phyloP scores from a whole-genome alignment of 1,140 invertebrate species.

The Drosophila varians region DNA sequence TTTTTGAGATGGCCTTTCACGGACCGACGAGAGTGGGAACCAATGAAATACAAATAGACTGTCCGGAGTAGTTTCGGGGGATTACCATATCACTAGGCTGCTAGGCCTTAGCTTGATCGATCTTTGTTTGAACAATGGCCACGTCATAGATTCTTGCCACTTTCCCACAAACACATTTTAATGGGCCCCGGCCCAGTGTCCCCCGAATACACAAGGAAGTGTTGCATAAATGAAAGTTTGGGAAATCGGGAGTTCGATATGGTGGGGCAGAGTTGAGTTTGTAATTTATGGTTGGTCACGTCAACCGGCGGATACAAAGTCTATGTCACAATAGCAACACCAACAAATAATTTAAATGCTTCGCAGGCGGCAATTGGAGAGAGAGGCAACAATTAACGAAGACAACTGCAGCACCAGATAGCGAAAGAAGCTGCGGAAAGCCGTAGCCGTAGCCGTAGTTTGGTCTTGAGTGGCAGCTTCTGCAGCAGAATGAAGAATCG shows the following conservation, averaged over 20 bases:
- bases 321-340: slow-evolving; percentile 54
- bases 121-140: slow-evolving; percentile 1
- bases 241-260: slow-evolving; percentile 27
- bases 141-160: background rate
- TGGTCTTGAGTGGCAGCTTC: slow-evolving; percentile 3
- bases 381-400: slow-evolving; percentile 59
- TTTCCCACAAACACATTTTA: slow-evolving; percentile 16
- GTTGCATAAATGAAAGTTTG: slow-evolving; percentile 50
- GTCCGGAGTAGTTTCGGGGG: slow-evolving; percentile 1
- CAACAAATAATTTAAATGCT: slow-evolving; percentile 67
- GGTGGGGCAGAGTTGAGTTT: background rate
- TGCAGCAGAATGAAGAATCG: slow-evolving; percentile 69
- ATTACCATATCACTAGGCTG: slow-evolving; percentile 1
- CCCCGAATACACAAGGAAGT: slow-evolving; percentile 25
- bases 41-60: slow-evolving; percentile 17
- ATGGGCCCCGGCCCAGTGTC: slow-evolving; percentile 12
- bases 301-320: slow-evolving; percentile 50
- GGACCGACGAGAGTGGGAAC: slow-evolving; percentile 1
- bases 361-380: slow-evolving; percentile 55
- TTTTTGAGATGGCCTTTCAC: slow-evolving; percentile 23
- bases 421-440: slow-evolving; percentile 13
- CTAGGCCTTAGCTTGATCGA: slow-evolving; percentile 21
- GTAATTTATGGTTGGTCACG: slow-evolving; percentile 22
- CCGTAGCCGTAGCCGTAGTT: slow-evolving; percentile 4
- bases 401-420: slow-evolving; percentile 32